Evolutionary conservation across 2,888 invertebrate species (phyloP), one percentile per base, ranked within the genome.

Genomic region (Trachelus iudaicus): DNA sequence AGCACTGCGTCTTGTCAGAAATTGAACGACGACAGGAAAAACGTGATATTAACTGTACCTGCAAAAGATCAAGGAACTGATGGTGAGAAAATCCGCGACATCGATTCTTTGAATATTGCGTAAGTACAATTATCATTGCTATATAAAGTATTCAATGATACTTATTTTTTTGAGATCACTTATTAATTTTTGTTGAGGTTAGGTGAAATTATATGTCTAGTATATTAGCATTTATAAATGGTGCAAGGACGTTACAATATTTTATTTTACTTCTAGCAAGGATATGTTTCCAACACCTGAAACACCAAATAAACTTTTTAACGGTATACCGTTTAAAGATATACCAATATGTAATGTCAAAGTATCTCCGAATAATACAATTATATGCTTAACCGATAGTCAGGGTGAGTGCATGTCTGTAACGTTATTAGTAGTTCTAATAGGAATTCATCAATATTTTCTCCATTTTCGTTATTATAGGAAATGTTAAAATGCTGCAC

Each of bases 341-440:
- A 89, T 98, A 76, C 98, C 98, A 0, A 94, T 98, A 79, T 94
- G 96, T 85, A 95, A 97, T 90, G 95, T 99, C 74, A 94, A 95
- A 87, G 96, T 97, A 0, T 95, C 96, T 13, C 94, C 94, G 80
- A 99, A 99, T 92, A 99, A 99, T 91, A 98, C 98, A 13, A 95
- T 98, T 78, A 93, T 98, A 79, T 93, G 93, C 13, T 89, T 98
- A 69, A 95, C 96, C 1, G 95, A 97, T 91, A 88, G 92, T 79
- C 93, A 93, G 90, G 97, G 97, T 91, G 91, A 86, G 75, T 80
- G 33, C 15, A 40, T 40, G 15, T 40, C 40, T 40, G 6, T 40
- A 40, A 15, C 6, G 15, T 15, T 40, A 0, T 40, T 6, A 40
- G 15, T 40, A 15, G 1, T 15, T 40, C 40, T 40, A 40, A 40